Evolutionary conservation across 2,797 vertebrate species (phyloP).

Genomic region (Xenopus petersii): DNA sequence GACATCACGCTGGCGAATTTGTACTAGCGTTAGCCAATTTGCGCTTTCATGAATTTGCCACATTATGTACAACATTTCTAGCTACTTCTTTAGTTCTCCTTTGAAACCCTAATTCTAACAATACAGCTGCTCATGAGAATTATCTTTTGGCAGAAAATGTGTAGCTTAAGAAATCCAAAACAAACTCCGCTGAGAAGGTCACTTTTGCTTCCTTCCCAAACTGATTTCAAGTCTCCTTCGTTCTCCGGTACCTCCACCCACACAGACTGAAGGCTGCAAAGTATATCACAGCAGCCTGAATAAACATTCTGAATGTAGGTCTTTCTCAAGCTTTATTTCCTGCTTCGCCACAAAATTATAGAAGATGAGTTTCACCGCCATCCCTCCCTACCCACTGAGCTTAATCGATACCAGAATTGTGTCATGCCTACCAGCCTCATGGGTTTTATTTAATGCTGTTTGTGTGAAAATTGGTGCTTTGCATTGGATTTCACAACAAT

Average conservation of each 20-base stretch:
- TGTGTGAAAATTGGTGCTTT: no score
- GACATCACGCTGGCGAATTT: no score
- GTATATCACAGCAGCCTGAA: neutral
- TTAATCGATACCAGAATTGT: neutral
- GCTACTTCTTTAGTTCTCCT: no score
- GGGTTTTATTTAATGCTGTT: neutral
- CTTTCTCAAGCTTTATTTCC: neutral
- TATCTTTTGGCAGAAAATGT: constrained; percentile 11
- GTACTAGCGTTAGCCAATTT: no score
- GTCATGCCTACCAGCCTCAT: neutral
- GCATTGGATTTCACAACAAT: no score
- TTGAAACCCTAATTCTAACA: neutral
- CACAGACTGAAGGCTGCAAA: neutral
- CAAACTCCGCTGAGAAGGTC: constrained; percentile 16
- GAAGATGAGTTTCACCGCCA: neutral
- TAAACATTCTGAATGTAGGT: neutral
- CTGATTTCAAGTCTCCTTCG: neutral
- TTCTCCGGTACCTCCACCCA: neutral
- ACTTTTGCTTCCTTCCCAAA: constrained; percentile 7
- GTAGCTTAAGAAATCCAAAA: constrained; percentile 15
- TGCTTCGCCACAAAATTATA: neutral
- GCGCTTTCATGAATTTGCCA: no score
- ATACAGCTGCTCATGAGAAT: neutral
- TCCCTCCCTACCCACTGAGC: neutral
- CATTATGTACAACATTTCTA: no score